Conservation (phyloP, 2,113 vertebrate species). For the Cavia aperea region DNA sequence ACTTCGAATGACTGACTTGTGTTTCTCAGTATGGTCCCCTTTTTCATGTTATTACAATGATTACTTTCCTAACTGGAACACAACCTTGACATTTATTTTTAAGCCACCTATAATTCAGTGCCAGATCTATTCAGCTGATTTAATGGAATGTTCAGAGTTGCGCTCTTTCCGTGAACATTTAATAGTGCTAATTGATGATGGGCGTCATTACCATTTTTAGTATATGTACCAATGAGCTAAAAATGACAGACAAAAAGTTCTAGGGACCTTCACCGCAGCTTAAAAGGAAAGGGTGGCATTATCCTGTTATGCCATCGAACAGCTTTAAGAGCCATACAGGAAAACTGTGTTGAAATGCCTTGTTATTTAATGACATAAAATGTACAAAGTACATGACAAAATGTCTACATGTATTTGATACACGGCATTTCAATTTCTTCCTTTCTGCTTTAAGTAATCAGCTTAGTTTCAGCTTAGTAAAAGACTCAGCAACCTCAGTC, state of each 20-base stretch:
- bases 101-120: not conserved
- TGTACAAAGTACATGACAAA: not conserved
- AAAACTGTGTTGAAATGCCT: not conserved
- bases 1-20: not conserved
- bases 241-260: not conserved
- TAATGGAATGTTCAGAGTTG: not conserved
- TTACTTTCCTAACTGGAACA: slow-evolving; percentile 7
- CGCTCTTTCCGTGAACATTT: not conserved
- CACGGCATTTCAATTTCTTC: not conserved
- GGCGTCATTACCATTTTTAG: not conserved
- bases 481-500: not conserved
- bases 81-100: not conserved
- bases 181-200: not conserved
- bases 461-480: not conserved
- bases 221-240: not conserved
- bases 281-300: not conserved
- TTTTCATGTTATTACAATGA: not conserved
- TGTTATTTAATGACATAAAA: slow-evolving; percentile 16
- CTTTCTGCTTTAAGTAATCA: not conserved
- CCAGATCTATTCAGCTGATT: not conserved
- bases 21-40: not conserved
- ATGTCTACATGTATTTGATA: not conserved
- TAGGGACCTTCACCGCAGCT: not conserved
- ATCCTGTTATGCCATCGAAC: not conserved
- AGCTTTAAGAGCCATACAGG: not conserved